Base-by-base conservation (phyloP, 2,888 invertebrate genomes). In the Machimus atricapillus region DNA sequence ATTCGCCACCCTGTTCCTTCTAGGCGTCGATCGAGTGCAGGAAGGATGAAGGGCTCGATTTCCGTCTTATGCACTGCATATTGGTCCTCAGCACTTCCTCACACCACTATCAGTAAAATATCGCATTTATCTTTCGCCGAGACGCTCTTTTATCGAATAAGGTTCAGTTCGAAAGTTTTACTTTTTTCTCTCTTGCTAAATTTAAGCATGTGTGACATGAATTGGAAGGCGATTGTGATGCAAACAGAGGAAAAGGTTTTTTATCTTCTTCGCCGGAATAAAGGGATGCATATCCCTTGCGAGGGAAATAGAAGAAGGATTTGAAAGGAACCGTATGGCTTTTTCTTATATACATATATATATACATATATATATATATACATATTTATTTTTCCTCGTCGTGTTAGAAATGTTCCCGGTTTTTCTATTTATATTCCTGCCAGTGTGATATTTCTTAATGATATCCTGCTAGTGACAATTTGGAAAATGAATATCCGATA, bases 121-220 rank as follows among this genome's bases (percentile, higher is more conserved):
- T 78, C 37, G 46, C 78, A 78, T 78, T 78, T 78, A 78, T 78
- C 78, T 78, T 40, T 23, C 16, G 19, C 14, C 40, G 40, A 78
- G 43, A 19, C 40, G 78, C 37, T 37, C 37, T 27, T 78, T 78
- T 78, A 78, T 43, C 78, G 78, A 43, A 78, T 78, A 78, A 78
- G 66, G 40, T 78, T 78, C 78, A 78, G 78, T 9, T 43, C 78
- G 43, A 40, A 43, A 78, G 78, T 78, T 78, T 46, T 56, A 56
- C 19, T 66, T 66, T 66, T 66, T 66, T 66, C 27, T 78, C 37
- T 37, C 43, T 27, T 43, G 46, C 40, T n/a, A 78, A 78, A 78
- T 78, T 78, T 78, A 78, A 78, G 78, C 37, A 46, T 78, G 23
- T 78, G 78, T 78, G 78, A 78, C 78, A 78, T 78, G 78, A 78